Base-by-base conservation (phyloP, 2,888 invertebrate genomes). In the Trissonchulus sp. region DNA sequence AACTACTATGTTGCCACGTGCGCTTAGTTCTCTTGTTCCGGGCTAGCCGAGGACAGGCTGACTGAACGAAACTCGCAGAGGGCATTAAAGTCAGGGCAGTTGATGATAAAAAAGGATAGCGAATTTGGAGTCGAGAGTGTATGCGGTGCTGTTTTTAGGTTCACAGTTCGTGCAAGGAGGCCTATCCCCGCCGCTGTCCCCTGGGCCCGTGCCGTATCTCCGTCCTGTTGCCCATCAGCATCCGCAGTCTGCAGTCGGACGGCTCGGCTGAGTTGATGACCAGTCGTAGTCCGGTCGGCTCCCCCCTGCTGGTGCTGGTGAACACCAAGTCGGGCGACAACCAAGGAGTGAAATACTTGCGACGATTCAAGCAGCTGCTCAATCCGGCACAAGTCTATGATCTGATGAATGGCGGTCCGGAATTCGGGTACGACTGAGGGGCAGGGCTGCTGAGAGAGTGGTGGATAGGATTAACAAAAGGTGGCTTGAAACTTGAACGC, bases 361-460 rank as follows among this genome's bases (percentile, higher is more conserved):
- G 95, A 74, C 90, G 94, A 79, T 96, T 97, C 87, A 94, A 93
- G 85, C 95, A 96, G 86, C 89, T 97, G 75, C 88, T 97, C 77
- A 97, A 97, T 87, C 97, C 97, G 23, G 94, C 95, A 77, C 97
- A 98, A 88, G 96, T 97, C 77, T 98, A 96, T 86, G 97, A 97
- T 88, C 90, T 98, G 83, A 93, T 94, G 85, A 92, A 91, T 79
- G 91, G 91, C 48, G 90, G 90, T 73, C 90, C 90, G 71, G 92
- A 93, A 2, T 92, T 94, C 68, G 90, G 94, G 87, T 90, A 90
- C 81, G 91, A 80, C 31, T 18, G 72, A 73, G n/a, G n/a, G n/a
- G 2, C 30, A 28, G 48, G 23, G n/a, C 23, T 34, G 23, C 8
- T n/a, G 36, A 69, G 3, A 69, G 8, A 69, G n/a, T n/a, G n/a